phyloP scores from a whole-genome alignment of 2,797 vertebrate species.

The Macropus fuliginosus region DNA sequence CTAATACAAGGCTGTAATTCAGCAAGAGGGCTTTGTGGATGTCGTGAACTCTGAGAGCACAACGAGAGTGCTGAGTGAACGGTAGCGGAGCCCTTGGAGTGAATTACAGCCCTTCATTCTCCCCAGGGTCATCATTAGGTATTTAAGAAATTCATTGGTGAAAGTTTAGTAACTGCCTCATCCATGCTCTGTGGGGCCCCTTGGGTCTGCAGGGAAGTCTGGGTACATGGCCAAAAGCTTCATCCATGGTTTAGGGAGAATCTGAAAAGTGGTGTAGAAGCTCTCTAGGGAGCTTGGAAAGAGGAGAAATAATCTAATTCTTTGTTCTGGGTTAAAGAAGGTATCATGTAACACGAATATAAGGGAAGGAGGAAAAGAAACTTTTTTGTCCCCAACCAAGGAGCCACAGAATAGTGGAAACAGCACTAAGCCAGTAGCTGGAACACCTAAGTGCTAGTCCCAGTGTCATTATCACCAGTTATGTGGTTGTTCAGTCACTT shows the following conservation, averaged over 20 bases:
- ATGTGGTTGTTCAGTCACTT: background rate
- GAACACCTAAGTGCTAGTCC: background rate
- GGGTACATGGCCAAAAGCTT: background rate
- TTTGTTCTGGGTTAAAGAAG: background rate
- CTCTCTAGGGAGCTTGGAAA: background rate
- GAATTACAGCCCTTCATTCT: background rate
- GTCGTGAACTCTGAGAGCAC: slow-evolving; percentile 9
- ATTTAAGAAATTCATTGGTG: slow-evolving; percentile 18
- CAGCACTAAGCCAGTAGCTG: background rate
- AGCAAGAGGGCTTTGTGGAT: slow-evolving; percentile 13
- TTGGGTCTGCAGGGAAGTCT: background rate
- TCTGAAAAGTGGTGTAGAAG: background rate
- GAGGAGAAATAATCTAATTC: background rate
- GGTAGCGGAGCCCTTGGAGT: background rate
- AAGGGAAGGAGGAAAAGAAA: background rate
- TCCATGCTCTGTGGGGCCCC: background rate
- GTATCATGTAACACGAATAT: background rate
- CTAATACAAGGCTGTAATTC: slow-evolving; percentile 11
- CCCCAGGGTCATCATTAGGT: slow-evolving; percentile 9
- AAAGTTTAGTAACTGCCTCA: slow-evolving; percentile 2
- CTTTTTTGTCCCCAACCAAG: background rate
- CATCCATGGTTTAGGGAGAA: background rate
- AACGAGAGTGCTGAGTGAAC: slow-evolving; percentile 15
- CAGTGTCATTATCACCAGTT: background rate
- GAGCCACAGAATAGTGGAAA: background rate